Evolutionary conservation across 2,888 invertebrate species (phyloP).

Genomic region (Ernsta delagoae): DNA sequence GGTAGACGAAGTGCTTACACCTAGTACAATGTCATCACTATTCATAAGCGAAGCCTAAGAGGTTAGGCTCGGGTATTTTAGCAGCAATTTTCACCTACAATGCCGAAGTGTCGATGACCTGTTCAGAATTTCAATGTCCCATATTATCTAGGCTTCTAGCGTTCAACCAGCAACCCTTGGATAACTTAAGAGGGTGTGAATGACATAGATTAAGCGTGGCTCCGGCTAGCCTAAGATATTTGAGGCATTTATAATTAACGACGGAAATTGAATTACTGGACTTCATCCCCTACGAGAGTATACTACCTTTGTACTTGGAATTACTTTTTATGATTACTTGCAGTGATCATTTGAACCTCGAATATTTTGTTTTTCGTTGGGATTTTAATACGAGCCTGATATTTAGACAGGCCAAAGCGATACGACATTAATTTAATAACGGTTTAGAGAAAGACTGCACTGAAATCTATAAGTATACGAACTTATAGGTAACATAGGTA

Average conservation of each 20-base stretch:
- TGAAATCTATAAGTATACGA: too few relatives aligned
- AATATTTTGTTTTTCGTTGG: too few relatives aligned
- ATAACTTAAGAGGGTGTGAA: conserved; percentile 31
- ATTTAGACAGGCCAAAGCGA: too few relatives aligned
- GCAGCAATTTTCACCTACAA: neutral
- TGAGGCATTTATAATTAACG: conserved; percentile 36
- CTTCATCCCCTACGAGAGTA: too few relatives aligned
- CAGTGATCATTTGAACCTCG: too few relatives aligned
- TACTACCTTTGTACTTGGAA: too few relatives aligned
- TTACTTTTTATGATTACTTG: too few relatives aligned
- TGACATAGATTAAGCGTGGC: conserved; percentile 39
- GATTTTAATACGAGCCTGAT: too few relatives aligned
- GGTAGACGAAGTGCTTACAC: too few relatives aligned
- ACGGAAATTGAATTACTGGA: conserved; percentile 29
- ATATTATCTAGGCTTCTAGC: conserved; percentile 13
- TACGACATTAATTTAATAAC: too few relatives aligned
- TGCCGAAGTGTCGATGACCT: neutral
- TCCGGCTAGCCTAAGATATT: conserved; percentile 24
- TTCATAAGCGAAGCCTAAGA: neutral
- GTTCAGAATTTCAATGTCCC: neutral
- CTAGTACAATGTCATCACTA: neutral
- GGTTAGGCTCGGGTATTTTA: neutral
- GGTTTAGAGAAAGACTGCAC: too few relatives aligned
- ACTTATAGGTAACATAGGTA: too few relatives aligned
- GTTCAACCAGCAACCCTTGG: conserved; percentile 23